Evolutionary conservation across 2,113 vertebrate species (phyloP).

Genomic region (Grantiella picta): DNA sequence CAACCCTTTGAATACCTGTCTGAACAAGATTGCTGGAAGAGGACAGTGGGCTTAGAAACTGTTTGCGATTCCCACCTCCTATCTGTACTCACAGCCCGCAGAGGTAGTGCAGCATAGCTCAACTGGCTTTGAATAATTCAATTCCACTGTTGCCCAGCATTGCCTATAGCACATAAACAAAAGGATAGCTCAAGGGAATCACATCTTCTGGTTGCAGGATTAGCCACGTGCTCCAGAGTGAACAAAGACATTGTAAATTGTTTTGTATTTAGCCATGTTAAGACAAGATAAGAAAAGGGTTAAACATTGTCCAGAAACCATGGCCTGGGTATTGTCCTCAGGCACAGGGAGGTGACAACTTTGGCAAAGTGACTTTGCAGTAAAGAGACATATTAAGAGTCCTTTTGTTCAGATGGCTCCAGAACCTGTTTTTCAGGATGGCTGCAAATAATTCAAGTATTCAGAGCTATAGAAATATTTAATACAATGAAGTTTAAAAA

Average conservation of each 20-base stretch:
- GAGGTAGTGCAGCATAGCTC: neutral
- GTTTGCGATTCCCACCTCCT: neutral
- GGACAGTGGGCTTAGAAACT: neutral
- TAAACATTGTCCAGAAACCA: constrained; percentile 2
- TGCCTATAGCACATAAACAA: neutral
- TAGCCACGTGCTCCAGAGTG: neutral
- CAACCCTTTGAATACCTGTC: neutral
- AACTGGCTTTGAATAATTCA: neutral
- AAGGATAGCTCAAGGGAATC: neutral
- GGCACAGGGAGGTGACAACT: neutral
- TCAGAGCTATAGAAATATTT: neutral
- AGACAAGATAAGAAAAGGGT: neutral
- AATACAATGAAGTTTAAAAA: neutral
- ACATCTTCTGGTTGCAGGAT: neutral
- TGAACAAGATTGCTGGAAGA: neutral
- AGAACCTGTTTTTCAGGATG: neutral
- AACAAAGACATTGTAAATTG: neutral
- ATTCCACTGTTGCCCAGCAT: neutral
- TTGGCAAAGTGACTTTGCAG: neutral
- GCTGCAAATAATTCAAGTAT: neutral
- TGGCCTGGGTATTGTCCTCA: neutral
- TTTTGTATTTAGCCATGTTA: neutral
- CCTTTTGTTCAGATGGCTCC: neutral
- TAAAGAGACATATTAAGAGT: neutral
- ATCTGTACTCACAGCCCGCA: neutral